Evolutionary conservation across 2,797 vertebrate species (phyloP).

Genomic region (Pseudomugil gertrudae): DNA sequence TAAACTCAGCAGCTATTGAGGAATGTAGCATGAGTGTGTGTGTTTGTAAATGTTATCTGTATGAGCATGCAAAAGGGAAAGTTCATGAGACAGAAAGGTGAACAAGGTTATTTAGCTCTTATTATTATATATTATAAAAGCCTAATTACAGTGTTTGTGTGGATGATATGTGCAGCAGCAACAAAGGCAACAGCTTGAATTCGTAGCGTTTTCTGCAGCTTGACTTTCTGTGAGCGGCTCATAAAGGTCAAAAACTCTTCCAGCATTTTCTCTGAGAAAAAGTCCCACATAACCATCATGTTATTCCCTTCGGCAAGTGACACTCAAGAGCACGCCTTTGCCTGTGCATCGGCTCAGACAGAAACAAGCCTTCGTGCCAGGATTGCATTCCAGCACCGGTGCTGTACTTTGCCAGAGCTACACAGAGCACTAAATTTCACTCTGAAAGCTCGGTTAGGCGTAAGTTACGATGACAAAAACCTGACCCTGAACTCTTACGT

Average conservation of each 20-base stretch:
- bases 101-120: neutral
- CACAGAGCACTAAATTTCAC: neutral
- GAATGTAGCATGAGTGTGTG: conserved; percentile 55
- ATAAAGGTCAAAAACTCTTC: conserved; percentile 25
- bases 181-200: neutral
- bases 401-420: conserved; percentile 6
- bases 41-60: conserved; percentile 18
- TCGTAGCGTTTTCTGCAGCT: neutral
- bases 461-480: neutral
- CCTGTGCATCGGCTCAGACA: conserved; percentile 21
- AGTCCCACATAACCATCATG: conserved; percentile 28
- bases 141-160: conserved; percentile 35
- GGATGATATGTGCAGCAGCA: neutral
- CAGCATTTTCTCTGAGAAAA: conserved; percentile 1
- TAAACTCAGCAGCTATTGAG: conserved; percentile 37
- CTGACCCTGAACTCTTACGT: conserved; percentile 11
- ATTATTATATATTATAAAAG: conserved; percentile 35
- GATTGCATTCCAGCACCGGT: conserved; percentile 46
- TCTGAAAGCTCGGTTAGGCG: neutral
- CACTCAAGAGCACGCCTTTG: conserved; percentile 51
- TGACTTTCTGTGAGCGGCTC: conserved; percentile 14
- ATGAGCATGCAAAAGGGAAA: conserved; percentile 16
- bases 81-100: neutral
- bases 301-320: conserved; percentile 33
- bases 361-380: conserved; percentile 21